Percentiles rank a stretch among this genome's conserved stretches.
Evolutionary conservation across 2,113 vertebrate genomes (phyloP).

Genomic region (Herpailurus yagouaroundi): DNA sequence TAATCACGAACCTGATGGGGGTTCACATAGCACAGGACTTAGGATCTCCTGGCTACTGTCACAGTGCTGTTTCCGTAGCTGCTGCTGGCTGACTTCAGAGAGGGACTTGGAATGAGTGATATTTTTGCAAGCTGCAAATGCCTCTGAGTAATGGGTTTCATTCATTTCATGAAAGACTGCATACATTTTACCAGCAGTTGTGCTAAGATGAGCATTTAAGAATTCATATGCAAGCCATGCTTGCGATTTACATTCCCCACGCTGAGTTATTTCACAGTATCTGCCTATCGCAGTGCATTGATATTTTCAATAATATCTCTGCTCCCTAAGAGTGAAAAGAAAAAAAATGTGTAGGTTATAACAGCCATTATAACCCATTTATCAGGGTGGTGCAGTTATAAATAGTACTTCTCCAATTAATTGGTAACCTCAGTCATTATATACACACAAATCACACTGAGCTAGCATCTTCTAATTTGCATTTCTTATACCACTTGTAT

Average conservation of each 20-base stretch:
- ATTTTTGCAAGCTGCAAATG: neutral
- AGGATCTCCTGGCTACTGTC: neutral
- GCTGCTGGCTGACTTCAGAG: neutral
- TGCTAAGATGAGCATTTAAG: slow-evolving; percentile 50
- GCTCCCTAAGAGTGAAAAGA: slow-evolving; percentile 24
- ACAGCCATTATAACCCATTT: slow-evolving; percentile 77
- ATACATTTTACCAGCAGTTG: slow-evolving; percentile 62
- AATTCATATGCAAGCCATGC: slow-evolving; percentile 60
- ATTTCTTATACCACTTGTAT: slow-evolving; percentile 73
- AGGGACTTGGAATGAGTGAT: neutral
- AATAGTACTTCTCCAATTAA: slow-evolving; percentile 77
- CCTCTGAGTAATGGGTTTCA: slow-evolving; percentile 68
- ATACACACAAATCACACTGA: slow-evolving; percentile 71
- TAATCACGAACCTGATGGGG: neutral
- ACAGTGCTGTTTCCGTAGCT: neutral
- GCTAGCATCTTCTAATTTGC: slow-evolving; percentile 70
- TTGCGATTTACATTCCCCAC: slow-evolving; percentile 61
- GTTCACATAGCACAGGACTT: neutral
- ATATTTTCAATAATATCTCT: slow-evolving; percentile 56
- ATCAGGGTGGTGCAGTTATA: slow-evolving; percentile 76
- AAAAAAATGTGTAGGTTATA: slow-evolving; percentile 65
- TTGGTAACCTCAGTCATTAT: slow-evolving; percentile 68
- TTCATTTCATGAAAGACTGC: slow-evolving; percentile 64
- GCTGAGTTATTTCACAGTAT: slow-evolving; percentile 66
- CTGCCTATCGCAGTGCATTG: slow-evolving; percentile 51